Evolutionary conservation across 2,797 vertebrate species (phyloP).

Genomic region (Scolopax rusticola): DNA sequence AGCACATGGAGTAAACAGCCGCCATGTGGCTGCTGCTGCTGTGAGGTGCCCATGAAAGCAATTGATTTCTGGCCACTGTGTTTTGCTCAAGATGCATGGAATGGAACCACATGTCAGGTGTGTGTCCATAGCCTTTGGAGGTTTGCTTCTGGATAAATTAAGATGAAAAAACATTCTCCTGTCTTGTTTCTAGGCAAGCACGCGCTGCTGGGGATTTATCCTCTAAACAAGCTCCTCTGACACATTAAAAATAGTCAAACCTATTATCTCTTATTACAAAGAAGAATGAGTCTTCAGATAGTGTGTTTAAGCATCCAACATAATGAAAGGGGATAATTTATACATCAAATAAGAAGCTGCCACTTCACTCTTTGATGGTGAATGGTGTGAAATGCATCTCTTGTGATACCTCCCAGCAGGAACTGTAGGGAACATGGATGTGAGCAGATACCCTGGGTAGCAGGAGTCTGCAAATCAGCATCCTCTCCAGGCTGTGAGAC

Average conservation of each 20-base stretch:
- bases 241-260: neutral
- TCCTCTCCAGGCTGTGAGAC: neutral
- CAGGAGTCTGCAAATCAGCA: neutral
- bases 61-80: neutral
- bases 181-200: neutral
- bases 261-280: neutral
- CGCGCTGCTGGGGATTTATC: neutral
- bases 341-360: constrained; percentile 19
- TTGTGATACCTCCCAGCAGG: neutral
- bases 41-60: neutral
- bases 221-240: neutral
- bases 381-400: constrained; percentile 5
- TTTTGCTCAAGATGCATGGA: neutral
- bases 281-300: neutral
- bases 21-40: neutral
- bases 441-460: neutral
- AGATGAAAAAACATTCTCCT: neutral
- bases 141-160: neutral
- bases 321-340: constrained; percentile 34
- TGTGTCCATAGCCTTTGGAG: neutral
- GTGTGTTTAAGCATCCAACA: neutral
- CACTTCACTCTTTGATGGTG: constrained; percentile 11
- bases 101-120: neutral
- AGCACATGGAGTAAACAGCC: neutral
- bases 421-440: neutral